These are phyloP conservation scores for Brachionus rotundiformis DNA, from an alignment of 1,140 invertebrate species.

Conservation along the genomic window DNA sequence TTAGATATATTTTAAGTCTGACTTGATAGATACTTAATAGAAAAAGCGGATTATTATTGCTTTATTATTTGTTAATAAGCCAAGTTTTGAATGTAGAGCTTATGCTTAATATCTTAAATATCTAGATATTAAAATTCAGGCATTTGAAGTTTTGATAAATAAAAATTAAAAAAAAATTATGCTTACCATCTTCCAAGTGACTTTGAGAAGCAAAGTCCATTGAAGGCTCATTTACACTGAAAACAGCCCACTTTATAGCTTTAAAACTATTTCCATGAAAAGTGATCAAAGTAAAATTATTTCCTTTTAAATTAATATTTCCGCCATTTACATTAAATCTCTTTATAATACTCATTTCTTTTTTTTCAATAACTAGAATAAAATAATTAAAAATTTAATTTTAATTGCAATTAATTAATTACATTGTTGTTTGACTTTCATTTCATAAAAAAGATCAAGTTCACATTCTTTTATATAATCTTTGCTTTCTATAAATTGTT, in stretches of 20 bases:
- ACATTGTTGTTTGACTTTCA: slow-evolving; percentile 51
- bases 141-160: too few relatives aligned
- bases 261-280: slow-evolving; percentile 97
- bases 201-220: slow-evolving; percentile 88
- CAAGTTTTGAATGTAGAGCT: too few relatives aligned
- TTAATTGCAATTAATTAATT: neutral
- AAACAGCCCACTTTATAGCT: slow-evolving; percentile 92
- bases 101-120: too few relatives aligned
- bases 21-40: too few relatives aligned
- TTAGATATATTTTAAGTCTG: too few relatives aligned
- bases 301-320: slow-evolving; percentile 75
- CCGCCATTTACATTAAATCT: slow-evolving; percentile 69
- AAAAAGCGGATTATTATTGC: too few relatives aligned
- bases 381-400: neutral
- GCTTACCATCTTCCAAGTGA: slow-evolving; percentile 18
- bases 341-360: neutral
- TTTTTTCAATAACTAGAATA: slow-evolving; percentile 25
- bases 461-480: slow-evolving; percentile 51
- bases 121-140: too few relatives aligned
- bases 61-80: too few relatives aligned
- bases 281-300: slow-evolving; percentile 86
- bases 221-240: slow-evolving; percentile 87
- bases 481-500: slow-evolving; percentile 57
- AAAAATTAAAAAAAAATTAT: neutral
- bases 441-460: slow-evolving; percentile 51